Evolutionary conservation across 2,797 vertebrate genomes (phyloP), one percentile per base, ranked within the genome.

Genomic region (Borostomias antarcticus): DNA sequence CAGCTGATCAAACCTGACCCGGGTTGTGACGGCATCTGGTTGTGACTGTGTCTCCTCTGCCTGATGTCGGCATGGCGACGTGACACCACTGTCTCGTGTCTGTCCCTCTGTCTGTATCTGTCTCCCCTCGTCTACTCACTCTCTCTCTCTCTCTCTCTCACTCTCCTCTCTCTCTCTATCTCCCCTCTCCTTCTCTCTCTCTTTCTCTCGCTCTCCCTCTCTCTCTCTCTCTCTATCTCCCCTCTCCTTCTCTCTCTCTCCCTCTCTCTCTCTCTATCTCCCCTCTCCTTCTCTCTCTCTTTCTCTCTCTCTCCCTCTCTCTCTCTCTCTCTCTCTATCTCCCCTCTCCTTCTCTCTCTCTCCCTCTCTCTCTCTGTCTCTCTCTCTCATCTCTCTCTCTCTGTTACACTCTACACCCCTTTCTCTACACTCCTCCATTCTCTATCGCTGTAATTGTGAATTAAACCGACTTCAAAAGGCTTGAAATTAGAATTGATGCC

Each of bases 391-490:
- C 21, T 19, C 29, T 17, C 23, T 5, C 13, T 19, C 70, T 69
- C 48, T 70, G 30, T 17, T 21, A 70, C 45, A 68, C 69, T 17
- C 17, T 32, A 29, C 10, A 3, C 29, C 10, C 8, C 2, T 68
- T 70, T 47, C 59, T 60, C n/a, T n/a, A n/a, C n/a, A n/a, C n/a
- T n/a, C n/a, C n/a, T n/a, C n/a, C n/a, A n/a, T n/a, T n/a, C 10
- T 19, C 11, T 17, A 15, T 25, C n/a, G 13, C 21, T 62, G 69
- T 79, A 79, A 81, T 83, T 88, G 78, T 78, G 61, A 86, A 85
- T 85, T 85, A 88, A 88, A 85, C 78, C 78, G 82, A 86, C 82
- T 81, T 87, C 81, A 82, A 83, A 87, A 72, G 76, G 68, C 78
- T 82, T 77, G 76, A 83, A 86, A 87, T 89, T 84, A 82, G 77